These are phyloP conservation scores for Anoura caudifer DNA, from an alignment of 2,113 vertebrate species.

Conservation along the genomic window DNA sequence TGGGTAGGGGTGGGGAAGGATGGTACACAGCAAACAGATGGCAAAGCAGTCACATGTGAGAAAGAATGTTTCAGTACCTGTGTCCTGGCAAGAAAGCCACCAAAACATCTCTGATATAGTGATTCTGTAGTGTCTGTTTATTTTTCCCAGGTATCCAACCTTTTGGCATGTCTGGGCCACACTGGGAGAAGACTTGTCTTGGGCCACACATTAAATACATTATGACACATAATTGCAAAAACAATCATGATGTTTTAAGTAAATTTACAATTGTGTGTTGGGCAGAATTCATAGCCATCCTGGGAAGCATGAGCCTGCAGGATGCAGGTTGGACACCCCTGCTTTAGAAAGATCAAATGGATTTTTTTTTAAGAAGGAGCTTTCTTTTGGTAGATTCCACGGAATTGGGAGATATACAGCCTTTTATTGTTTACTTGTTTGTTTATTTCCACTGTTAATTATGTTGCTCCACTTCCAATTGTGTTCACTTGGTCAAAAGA, in stretches of 20 bases:
- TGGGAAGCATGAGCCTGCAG: too few relatives aligned
- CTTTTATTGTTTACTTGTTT: background rate
- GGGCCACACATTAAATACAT: too few relatives aligned
- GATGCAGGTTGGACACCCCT: too few relatives aligned
- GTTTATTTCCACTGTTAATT: background rate
- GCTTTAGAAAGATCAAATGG: background rate
- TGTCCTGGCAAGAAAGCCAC: background rate
- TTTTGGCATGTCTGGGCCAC: too few relatives aligned
- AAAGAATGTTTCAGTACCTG: background rate
- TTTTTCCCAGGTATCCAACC: background rate
- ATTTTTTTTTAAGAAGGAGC: background rate
- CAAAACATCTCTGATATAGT: background rate
- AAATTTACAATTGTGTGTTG: too few relatives aligned
- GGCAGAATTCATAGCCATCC: too few relatives aligned
- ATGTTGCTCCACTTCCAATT: background rate
- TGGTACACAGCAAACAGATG: background rate
- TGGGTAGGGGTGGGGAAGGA: rapidly evolving
- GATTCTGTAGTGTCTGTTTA: background rate
- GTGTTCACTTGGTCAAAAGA: background rate
- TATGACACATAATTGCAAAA: too few relatives aligned
- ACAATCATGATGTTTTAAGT: too few relatives aligned
- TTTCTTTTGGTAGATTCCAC: background rate
- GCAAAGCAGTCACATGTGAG: background rate
- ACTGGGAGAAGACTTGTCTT: too few relatives aligned
- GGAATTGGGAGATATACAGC: background rate